Evolutionary conservation across 2,113 vertebrate species (phyloP).

Genomic region (Rissa tridactyla): DNA sequence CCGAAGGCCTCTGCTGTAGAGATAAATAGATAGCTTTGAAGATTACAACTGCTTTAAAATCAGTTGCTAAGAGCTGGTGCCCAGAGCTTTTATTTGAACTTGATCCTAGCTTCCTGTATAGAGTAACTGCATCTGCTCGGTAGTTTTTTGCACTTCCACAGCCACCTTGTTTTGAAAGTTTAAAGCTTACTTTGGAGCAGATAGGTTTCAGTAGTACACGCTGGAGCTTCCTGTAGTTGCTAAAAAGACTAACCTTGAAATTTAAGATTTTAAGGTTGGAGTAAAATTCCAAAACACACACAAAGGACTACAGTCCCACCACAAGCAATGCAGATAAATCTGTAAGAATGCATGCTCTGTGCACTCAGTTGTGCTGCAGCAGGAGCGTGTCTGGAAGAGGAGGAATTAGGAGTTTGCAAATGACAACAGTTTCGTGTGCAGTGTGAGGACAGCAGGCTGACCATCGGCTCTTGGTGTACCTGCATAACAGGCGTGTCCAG

Average conservation of each 20-base stretch:
- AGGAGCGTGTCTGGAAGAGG: neutral
- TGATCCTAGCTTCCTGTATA: slow-evolving; percentile 65
- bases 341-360: neutral
- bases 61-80: slow-evolving; percentile 46
- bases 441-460: neutral
- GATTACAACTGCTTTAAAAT: slow-evolving; percentile 55
- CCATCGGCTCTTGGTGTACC: neutral
- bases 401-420: neutral
- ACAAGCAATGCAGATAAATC: neutral
- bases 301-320: slow-evolving; percentile 44
- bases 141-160: slow-evolving; percentile 35
- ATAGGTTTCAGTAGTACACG: slow-evolving; percentile 33
- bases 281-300: slow-evolving; percentile 24
- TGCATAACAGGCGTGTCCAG: neutral
- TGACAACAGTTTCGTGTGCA: neutral
- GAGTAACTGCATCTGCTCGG: slow-evolving; percentile 57
- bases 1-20: slow-evolving; percentile 14
- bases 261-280: slow-evolving; percentile 39
- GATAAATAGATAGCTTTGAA: slow-evolving; percentile 67
- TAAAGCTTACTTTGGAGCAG: slow-evolving; percentile 30
- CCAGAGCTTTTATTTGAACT: slow-evolving; percentile 61
- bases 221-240: slow-evolving; percentile 51
- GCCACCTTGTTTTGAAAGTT: slow-evolving; percentile 45
- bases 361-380: neutral
- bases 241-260: slow-evolving; percentile 52